Base-by-base conservation (phyloP, 2,888 invertebrate species). In the Branchipolynoe longqiensis region DNA sequence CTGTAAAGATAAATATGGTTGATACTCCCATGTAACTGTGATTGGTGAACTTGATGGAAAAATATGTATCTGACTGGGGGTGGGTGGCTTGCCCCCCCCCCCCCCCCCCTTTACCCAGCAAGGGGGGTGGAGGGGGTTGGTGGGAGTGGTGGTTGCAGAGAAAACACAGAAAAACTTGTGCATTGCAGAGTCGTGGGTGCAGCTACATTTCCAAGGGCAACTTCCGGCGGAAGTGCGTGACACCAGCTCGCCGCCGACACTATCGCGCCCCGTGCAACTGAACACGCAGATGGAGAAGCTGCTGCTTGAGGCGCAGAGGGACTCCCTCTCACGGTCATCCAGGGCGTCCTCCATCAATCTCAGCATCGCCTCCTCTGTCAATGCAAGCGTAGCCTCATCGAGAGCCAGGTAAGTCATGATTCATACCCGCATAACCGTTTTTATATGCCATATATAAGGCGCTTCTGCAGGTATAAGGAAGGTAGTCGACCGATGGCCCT, bases 261-360 rank as follows among this genome's bases (percentile, higher is more conserved):
- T 82, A 1, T 58, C 41, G 1, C 54, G 58, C 54, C 83, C 83
- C n/a, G 38, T 58, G 4, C 38, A 40, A 31, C 59, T 83, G 12
- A 62, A 40, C 64, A 48, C 73, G 28, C 69, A 85, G 59, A 87
- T 93, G 85, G 93, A 93, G 87, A 92, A 92, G 81, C 89, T 93
- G 56, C 89, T 93, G 59, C 90, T 91, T 33, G 93, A 93, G 73
- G 93, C 93, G 14, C 92, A 92, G 87, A 89, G 90, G 64, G 93
- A 93, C 85, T 92, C 91, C 0, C 92, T 92, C 0, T 86, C 90
- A 4, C 88, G 89, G 41, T 89, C 92, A 0, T 92, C 92, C 3
- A 88, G 90, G 64, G 89, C 90, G 58, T 90, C 90, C 82, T 92
- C 92, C 85, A 89, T 90, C 48, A 89, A 90, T 59, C 90, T 89